Evolutionary conservation across 2,888 invertebrate genomes (phyloP).

Genomic region (Sarcophaga rosellei): DNA sequence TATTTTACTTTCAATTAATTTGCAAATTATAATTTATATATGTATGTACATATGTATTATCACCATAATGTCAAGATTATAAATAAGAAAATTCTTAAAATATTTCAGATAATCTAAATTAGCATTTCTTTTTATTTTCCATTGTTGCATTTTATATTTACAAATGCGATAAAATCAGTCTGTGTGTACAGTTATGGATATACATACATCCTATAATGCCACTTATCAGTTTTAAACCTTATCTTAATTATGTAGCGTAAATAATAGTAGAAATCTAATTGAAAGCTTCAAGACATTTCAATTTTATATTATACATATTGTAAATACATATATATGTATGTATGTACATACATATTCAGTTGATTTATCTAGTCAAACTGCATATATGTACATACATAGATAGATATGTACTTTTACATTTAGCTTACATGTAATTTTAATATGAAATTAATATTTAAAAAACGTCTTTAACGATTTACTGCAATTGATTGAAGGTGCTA

Average conservation of each 20-base stretch:
- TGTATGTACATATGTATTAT: not conserved
- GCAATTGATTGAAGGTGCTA: slow-evolving; percentile 70
- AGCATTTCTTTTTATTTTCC: not conserved
- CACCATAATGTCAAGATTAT: not conserved
- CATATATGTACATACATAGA: no score
- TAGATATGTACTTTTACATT: no score
- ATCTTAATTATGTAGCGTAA: no score
- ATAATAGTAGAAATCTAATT: no score
- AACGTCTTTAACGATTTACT: not conserved
- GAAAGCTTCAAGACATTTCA: not conserved
- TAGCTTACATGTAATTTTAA: no score
- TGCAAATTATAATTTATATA: not conserved
- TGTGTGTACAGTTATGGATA: not conserved
- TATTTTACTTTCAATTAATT: not conserved
- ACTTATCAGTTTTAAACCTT: no score
- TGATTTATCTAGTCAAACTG: no score
- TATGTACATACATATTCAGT: no score
- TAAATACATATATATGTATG: no score
- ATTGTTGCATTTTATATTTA: not conserved
- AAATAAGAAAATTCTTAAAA: not conserved
- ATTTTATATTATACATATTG: not conserved
- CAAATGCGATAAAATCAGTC: not conserved
- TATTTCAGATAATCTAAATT: not conserved
- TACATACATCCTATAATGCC: no score
- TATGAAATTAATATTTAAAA: not conserved